phyloP scores from a whole-genome alignment of 2,113 vertebrate species.

The Periophthalmus modestus region DNA sequence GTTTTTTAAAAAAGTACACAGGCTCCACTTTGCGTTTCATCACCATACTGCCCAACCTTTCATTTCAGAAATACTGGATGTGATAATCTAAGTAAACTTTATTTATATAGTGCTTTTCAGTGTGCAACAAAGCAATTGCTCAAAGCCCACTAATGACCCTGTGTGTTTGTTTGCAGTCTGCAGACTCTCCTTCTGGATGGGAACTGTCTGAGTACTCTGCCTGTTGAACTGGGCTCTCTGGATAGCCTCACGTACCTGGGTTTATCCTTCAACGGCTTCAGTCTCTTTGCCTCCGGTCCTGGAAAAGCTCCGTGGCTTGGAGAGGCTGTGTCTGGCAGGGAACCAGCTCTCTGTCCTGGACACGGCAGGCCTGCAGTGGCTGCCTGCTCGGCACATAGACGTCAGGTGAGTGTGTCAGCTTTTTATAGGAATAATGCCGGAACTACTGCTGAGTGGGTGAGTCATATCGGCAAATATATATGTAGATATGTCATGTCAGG shows the following conservation, averaged over 20 bases:
- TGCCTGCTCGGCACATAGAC: constrained; percentile 88
- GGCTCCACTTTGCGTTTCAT: too few species aligned
- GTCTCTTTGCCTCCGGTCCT: constrained; percentile 83
- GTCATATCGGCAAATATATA: not conserved
- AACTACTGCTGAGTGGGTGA: constrained; percentile 16
- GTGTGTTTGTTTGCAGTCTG: constrained; percentile 76
- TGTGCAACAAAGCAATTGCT: not conserved
- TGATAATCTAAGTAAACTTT: not conserved
- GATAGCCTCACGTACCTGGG: constrained; percentile 88
- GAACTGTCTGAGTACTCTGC: constrained; percentile 86
- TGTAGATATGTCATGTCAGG: too few species aligned
- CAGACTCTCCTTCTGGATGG: constrained; percentile 95
- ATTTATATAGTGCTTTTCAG: too few species aligned
- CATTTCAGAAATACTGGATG: not conserved
- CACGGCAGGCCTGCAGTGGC: constrained; percentile 80
- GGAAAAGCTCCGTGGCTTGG: constrained; percentile 84
- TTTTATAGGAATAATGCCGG: constrained; percentile 11
- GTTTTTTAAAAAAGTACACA: too few species aligned
- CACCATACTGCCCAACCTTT: not conserved
- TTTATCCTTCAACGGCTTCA: constrained; percentile 94
- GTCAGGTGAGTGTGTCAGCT: constrained; percentile 79
- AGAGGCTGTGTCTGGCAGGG: constrained; percentile 94
- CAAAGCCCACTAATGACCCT: not conserved
- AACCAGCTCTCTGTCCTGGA: constrained; percentile 82
- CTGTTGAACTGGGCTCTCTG: constrained; percentile 86